Evolutionary conservation across 1,140 invertebrate genomes (phyloP).

Genomic region (Bicyclus anynana): DNA sequence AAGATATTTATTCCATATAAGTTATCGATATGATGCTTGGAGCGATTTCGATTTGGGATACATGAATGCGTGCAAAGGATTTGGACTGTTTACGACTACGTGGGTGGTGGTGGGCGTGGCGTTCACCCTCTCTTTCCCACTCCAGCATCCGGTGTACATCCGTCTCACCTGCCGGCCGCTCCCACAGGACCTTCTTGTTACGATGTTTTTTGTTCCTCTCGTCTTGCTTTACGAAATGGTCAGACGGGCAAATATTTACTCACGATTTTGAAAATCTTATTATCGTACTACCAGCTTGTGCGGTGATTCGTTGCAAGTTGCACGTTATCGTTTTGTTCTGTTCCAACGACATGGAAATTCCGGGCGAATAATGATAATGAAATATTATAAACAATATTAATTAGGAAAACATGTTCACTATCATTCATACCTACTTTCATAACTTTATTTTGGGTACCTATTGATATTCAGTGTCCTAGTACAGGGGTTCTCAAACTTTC

Average conservation of each 20-base stretch:
- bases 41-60: slow-evolving; percentile 75
- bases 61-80: slow-evolving; percentile 75
- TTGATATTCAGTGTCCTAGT: too few relatives aligned
- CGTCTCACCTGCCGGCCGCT: slow-evolving; percentile 53
- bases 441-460: too few relatives aligned
- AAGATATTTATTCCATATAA: slow-evolving; percentile 35
- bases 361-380: not conserved
- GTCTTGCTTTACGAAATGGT: slow-evolving; percentile 66
- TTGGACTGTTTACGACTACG: slow-evolving; percentile 73
- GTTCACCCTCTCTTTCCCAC: slow-evolving; percentile 39
- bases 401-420: too few relatives aligned
- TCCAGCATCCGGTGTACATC: slow-evolving; percentile 22
- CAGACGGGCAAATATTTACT: slow-evolving; percentile 74
- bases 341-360: too few relatives aligned
- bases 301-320: slow-evolving; percentile 4
- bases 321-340: not conserved
- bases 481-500: too few relatives aligned
- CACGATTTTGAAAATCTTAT: slow-evolving; percentile 73
- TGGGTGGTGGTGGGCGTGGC: slow-evolving; percentile 74
- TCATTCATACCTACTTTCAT: too few relatives aligned
- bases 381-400: not conserved
- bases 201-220: slow-evolving; percentile 69
- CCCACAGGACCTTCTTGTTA: slow-evolving; percentile 73
- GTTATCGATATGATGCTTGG: slow-evolving; percentile 41
- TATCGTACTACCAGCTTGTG: slow-evolving; percentile 48